Percentiles rank a stretch among this genome's conserved stretches.
Conservation (phyloP, 2,888 invertebrate genomes). For the Torymus texanus region DNA sequence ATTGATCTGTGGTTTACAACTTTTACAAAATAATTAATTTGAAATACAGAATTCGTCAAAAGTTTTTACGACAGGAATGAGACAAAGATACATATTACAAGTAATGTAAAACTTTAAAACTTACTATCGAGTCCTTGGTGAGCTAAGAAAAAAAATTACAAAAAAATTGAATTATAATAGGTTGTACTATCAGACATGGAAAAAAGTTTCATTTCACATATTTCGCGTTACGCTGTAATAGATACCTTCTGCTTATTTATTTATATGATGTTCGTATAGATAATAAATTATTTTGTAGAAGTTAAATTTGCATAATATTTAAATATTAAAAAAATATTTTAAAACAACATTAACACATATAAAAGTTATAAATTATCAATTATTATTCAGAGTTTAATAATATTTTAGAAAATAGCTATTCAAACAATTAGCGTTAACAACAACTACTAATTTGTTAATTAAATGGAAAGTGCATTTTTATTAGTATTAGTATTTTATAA, state of each 20-base stretch:
- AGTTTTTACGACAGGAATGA: not conserved
- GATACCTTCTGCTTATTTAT: not conserved
- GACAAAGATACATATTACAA: not conserved
- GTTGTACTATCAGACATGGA: no score
- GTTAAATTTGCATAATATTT: not conserved
- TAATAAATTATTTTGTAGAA: slow-evolving; percentile 33
- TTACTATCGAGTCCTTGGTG: slow-evolving; percentile 60
- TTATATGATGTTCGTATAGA: not conserved
- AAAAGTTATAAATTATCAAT: no score
- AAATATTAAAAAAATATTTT: not conserved
- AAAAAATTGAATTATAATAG: not conserved
- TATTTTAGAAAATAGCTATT: not conserved
- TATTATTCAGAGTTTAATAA: no score
- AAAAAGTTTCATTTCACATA: no score
- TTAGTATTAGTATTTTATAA: no score
- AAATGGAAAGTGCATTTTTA: no score
- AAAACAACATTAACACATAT: not conserved
- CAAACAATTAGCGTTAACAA: no score
- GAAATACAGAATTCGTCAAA: not conserved
- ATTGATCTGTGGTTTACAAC: not conserved
- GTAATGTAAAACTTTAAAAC: slow-evolving; percentile 33
- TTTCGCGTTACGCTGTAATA: no score
- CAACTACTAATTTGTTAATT: no score
- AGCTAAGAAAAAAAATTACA: slow-evolving; percentile 52
- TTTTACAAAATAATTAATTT: slow-evolving; percentile 34